A percentile compares a stretch with the other conserved stretches of the same genome.
phyloP scores from a whole-genome alignment of 2,888 invertebrate genomes.

The Cistogaster globosa region DNA sequence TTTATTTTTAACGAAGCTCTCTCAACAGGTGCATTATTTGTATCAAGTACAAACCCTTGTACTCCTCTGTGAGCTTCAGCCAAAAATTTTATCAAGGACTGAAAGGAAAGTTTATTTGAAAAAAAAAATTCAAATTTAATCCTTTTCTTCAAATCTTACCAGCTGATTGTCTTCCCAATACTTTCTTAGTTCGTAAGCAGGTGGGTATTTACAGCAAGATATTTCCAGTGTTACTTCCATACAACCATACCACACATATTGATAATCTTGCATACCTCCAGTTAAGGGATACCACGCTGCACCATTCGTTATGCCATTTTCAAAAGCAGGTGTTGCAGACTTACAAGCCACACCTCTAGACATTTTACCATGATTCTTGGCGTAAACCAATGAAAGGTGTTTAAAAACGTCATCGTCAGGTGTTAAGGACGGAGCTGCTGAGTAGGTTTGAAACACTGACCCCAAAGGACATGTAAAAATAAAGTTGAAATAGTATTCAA shows the following conservation, averaged over 20 bases:
- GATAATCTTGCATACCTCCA: slow-evolving; percentile 90
- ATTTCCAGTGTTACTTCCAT: slow-evolving; percentile 98
- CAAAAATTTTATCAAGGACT: slow-evolving; percentile 92
- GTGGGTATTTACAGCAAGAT: slow-evolving; percentile 97
- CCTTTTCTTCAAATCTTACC: slow-evolving; percentile 83
- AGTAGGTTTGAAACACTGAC: slow-evolving; percentile 93
- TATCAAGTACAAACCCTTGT: slow-evolving; percentile 93
- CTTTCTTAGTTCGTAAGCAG: slow-evolving; percentile 89
- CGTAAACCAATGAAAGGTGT: slow-evolving; percentile 92
- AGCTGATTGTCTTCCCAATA: slow-evolving; percentile 95
- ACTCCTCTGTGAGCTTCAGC: slow-evolving; percentile 95
- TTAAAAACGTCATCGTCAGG: slow-evolving; percentile 97
- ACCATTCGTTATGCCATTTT: slow-evolving; percentile 96
- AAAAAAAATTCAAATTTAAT: neutral
- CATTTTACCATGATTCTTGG: slow-evolving; percentile 95
- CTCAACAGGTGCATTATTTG: slow-evolving; percentile 90
- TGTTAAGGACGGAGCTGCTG: slow-evolving; percentile 91
- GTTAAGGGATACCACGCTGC: slow-evolving; percentile 96
- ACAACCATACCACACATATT: slow-evolving; percentile 95
- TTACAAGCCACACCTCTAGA: slow-evolving; percentile 92
- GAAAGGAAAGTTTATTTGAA: slow-evolving; percentile 59
- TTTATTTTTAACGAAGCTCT: slow-evolving; percentile 91
- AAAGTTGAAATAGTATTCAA: slow-evolving; percentile 6
- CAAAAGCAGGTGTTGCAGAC: slow-evolving; percentile 89
- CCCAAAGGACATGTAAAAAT: slow-evolving; percentile 85